Base-by-base conservation (phyloP, 2,888 invertebrate genomes). In the Tenthredo mesomela region DNA sequence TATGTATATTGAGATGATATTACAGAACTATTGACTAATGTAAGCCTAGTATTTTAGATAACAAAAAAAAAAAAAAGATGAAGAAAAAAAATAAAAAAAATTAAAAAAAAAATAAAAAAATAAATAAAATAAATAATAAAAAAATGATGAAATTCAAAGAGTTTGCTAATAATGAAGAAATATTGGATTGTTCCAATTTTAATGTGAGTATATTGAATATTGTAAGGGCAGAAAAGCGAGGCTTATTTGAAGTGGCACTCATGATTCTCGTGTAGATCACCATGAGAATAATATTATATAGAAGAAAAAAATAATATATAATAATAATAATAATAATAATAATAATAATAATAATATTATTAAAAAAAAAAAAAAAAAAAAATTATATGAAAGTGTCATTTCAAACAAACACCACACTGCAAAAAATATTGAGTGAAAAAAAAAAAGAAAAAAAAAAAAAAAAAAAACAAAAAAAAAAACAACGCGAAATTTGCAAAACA, bases 11-110 rank as follows among this genome's bases (percentile, higher is more conserved):
- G 80, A 80, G 58, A 80, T 80, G 78, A 78, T 80, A 80, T 80
- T 50, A 92, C 89, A 91, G 89, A 91, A 91, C 90, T 92, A 92
- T 92, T 91, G 91, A 92, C 89, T 92, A 92, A 80, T 80, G 37
- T 80, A 80, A 92, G 90, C 90, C 91, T 92, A 92, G 91, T 91
- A 89, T 89, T 89, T 88, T 91, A 91, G 91, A 87, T 88, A 90
- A 89, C 88, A 88, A 88, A 87, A 87, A 50, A 18, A n/a, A 18
- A 5, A 50, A 50, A 50, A 50, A 50, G 18, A 54, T 54, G n/a
- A 54, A n/a, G 50, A 80, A 84, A 85, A 58, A 58, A 65, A 85
- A 47, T 40, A 50, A 43, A 54, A 78, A 54, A 58, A 58, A 50
- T 77, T 78, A 61, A 77, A 85, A 33, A 33, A 33, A 54, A n/a